These are phyloP conservation scores for Semicossyphus pulcher DNA, from an alignment of 2,113 vertebrate genomes.

Conservation along the genomic window DNA sequence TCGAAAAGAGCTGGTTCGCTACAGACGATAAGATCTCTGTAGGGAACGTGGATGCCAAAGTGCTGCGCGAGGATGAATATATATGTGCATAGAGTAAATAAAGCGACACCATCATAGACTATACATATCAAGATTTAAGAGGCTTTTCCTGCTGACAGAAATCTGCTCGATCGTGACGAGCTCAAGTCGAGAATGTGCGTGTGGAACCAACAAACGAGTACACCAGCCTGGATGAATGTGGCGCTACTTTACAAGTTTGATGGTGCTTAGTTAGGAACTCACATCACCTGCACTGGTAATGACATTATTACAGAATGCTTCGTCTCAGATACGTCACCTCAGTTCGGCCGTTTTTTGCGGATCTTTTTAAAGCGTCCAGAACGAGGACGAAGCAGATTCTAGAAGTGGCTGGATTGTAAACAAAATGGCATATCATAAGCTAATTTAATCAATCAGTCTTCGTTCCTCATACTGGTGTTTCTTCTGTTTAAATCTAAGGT, in stretches of 20 bases:
- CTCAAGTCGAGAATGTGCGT: constrained; percentile 42
- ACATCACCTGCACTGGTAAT: background rate
- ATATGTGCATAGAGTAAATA: background rate
- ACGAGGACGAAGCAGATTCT: background rate
- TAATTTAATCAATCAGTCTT: constrained; percentile 9
- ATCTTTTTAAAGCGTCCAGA: constrained; percentile 8
- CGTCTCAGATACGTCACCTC: constrained; percentile 9
- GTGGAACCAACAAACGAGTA: background rate
- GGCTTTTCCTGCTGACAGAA: constrained; percentile 9
- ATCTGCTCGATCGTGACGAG: constrained; percentile 7
- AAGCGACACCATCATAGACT: background rate
- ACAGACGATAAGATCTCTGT: background rate
- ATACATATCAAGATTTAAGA: constrained; percentile 62
- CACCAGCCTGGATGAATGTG: constrained; percentile 50
- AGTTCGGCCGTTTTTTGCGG: constrained; percentile 17
- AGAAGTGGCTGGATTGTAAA: constrained; percentile 18
- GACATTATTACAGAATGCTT: background rate
- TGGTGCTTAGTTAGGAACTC: constrained; percentile 14
- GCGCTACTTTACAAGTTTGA: constrained; percentile 6
- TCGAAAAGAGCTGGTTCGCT: constrained; percentile 4
- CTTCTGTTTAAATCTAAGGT: constrained; percentile 5
- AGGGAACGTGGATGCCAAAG: constrained; percentile 48
- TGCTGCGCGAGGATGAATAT: constrained; percentile 9
- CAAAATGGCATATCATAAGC: constrained; percentile 51
- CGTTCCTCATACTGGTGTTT: background rate